phyloP scores from a whole-genome alignment of 2,888 invertebrate species.

The Andrena camellia region DNA sequence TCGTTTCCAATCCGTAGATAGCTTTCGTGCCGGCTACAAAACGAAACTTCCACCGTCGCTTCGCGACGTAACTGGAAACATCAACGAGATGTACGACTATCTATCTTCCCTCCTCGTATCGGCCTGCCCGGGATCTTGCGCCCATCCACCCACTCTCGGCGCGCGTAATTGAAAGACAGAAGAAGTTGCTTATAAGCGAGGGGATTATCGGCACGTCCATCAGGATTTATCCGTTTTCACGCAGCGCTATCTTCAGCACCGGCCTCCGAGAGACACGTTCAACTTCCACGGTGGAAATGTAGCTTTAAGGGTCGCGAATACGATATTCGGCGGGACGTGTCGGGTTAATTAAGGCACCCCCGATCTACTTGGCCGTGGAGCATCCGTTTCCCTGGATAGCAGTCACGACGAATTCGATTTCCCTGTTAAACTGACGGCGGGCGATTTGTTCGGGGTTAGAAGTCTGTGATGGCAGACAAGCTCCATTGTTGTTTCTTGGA shows the following conservation, averaged over 20 bases:
- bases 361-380: background rate
- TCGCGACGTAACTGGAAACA: slow-evolving; percentile 62
- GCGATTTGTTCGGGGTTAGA: background rate
- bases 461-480: too few relatives aligned
- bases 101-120: slow-evolving; percentile 47
- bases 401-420: background rate
- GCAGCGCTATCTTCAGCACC: slow-evolving; percentile 1
- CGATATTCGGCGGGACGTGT: slow-evolving; percentile 10
- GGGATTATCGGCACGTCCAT: slow-evolving; percentile 38
- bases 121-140: slow-evolving; percentile 31
- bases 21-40: slow-evolving; percentile 63
- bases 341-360: background rate
- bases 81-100: slow-evolving; percentile 60
- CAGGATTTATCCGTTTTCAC: slow-evolving; percentile 35
- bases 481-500: too few relatives aligned
- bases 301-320: background rate
- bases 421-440: background rate
- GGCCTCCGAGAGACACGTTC: background rate
- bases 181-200: slow-evolving; percentile 27
- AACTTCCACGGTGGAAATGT: background rate
- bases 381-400: background rate
- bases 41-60: slow-evolving; percentile 57
- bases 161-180: slow-evolving; percentile 46
- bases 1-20: slow-evolving; percentile 71
- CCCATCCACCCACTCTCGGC: background rate